A percentile compares a stretch with the other conserved stretches of the same genome.
Conservation (phyloP, 2,113 vertebrate species). For the Phyllostomus discolor region DNA sequence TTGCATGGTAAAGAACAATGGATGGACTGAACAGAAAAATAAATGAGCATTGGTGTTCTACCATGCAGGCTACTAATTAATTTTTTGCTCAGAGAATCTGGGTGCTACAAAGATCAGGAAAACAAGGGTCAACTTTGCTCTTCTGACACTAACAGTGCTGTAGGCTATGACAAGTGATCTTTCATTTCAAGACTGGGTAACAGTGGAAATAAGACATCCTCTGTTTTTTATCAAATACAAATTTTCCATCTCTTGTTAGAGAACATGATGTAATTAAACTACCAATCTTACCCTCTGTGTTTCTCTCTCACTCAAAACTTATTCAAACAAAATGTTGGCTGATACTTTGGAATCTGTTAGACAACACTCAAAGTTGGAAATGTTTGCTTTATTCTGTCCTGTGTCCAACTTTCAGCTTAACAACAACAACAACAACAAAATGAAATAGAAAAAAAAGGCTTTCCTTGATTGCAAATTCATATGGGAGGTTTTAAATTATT, state of each 20-base stretch:
- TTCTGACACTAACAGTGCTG: constrained; percentile 56
- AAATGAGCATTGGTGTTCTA: background rate
- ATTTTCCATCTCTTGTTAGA: constrained; percentile 66
- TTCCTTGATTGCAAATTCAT: constrained; percentile 74
- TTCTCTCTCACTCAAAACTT: constrained; percentile 41
- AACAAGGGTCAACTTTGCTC: constrained; percentile 33
- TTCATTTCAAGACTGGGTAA: constrained; percentile 51
- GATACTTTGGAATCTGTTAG: constrained; percentile 56
- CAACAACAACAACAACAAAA: background rate
- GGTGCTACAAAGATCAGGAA: constrained; percentile 38
- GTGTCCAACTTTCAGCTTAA: constrained; percentile 54
- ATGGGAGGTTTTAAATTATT: constrained; percentile 68
- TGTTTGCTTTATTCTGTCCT: constrained; percentile 61
- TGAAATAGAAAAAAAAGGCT: constrained; percentile 23
- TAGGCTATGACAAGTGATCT: constrained; percentile 62
- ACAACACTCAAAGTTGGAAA: constrained; percentile 18
- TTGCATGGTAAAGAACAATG: background rate
- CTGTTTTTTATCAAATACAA: constrained; percentile 59
- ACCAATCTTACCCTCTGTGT: constrained; percentile 47
- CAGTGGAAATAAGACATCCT: constrained; percentile 65
- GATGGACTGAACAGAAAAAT: background rate
- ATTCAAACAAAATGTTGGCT: constrained; percentile 50
- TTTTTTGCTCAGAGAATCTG: background rate
- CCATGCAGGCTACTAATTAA: background rate
- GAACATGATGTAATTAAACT: constrained; percentile 64